Evolutionary conservation across 2,888 invertebrate genomes (phyloP), one percentile per base, ranked within the genome.

Genomic region (Lottia gigantea): DNA sequence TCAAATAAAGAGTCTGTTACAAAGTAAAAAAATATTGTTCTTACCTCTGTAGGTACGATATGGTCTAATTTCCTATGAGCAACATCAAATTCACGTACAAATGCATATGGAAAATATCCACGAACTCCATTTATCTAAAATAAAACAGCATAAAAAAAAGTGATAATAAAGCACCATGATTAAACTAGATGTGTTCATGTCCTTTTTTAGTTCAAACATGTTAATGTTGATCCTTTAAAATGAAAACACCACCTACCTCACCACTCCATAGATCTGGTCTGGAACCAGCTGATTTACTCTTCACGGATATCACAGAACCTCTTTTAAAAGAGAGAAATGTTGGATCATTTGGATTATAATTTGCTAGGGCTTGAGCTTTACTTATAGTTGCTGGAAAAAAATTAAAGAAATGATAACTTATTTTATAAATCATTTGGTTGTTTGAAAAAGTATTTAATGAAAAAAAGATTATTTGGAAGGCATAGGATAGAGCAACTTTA

Each of bases 101-200:
- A 83, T n/a, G 80, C 80, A 70, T 80, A 76, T 63, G 82, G 82
- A 74, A 85, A 85, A 73, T 83, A 85, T 16, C 85, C 85, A 68
- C 66, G 74, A 64, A 74, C 80, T 23, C 82, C 85, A 77, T 81
- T 78, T 1, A 78, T 46, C 82, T 83, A 72, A 46, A 76, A 76
- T 55, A 15, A 46, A 46, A 47, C 6, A 64, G 40, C 40, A 40
- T 40, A 4, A 40, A 8, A 11, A 40, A 8, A 8, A 26, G 45
- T 19, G n/a, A 55, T 45, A 62, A 31, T 4, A 31, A 4, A 31
- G 31, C 31, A 4, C n/a, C n/a, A n/a, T n/a, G n/a, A n/a, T n/a
- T n/a, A n/a, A n/a, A n/a, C n/a, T n/a, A n/a, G n/a, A n/a, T n/a
- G n/a, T n/a, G n/a, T n/a, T n/a, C n/a, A n/a, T n/a, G n/a, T n/a